phyloP scores from a whole-genome alignment of 1,140 invertebrate genomes.

The Trinorchestia longiramus region DNA sequence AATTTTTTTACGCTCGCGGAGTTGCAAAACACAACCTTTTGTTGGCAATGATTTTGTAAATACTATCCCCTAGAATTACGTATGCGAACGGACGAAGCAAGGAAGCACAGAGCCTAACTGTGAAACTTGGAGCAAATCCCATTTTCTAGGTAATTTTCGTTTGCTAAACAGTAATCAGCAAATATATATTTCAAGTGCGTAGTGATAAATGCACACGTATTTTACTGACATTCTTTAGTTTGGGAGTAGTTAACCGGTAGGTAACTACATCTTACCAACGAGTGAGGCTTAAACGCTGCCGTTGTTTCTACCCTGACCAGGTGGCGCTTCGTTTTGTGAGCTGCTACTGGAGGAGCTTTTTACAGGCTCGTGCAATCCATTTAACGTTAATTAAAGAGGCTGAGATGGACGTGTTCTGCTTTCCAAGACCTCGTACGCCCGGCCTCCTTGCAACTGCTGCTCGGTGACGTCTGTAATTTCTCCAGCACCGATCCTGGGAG shows the following conservation, averaged over 20 bases:
- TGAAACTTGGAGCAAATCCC: neutral
- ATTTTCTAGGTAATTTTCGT: neutral
- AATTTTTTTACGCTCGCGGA: neutral
- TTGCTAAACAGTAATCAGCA: neutral
- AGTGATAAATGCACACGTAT: too few relatives aligned
- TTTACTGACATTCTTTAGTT: too few relatives aligned
- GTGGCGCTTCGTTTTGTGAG: neutral
- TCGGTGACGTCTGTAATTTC: neutral
- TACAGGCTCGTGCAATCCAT: neutral
- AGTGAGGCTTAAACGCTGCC: neutral
- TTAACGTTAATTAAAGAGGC: slow-evolving; percentile 38
- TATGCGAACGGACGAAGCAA: neutral
- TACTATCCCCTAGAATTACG: neutral
- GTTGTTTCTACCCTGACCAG: neutral
- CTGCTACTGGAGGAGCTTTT: neutral
- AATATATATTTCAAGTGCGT: too few relatives aligned
- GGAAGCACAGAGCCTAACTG: neutral
- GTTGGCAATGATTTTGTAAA: neutral
- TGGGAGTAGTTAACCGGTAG: too few relatives aligned
- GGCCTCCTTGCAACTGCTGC: neutral
- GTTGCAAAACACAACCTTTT: neutral
- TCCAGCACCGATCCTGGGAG: neutral
- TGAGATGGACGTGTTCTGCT: slow-evolving; percentile 22
- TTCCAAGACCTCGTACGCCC: neutral
- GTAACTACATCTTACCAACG: neutral